These are phyloP conservation scores for Varecia variegata DNA, from an alignment of 2,797 vertebrate genomes.

Conservation along the genomic window DNA sequence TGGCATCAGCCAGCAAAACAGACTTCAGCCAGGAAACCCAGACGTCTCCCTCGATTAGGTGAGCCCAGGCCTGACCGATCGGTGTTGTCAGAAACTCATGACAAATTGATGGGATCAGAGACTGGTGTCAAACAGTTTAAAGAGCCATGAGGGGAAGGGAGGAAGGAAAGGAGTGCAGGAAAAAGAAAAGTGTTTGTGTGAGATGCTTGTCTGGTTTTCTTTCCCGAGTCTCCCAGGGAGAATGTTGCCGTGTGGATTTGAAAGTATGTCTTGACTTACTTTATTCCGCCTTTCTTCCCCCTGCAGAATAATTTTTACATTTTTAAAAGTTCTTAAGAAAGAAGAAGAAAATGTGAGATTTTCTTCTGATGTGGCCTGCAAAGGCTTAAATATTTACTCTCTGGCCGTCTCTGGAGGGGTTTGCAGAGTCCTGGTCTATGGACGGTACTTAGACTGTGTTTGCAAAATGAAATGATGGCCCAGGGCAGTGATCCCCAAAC, in stretches of 20 bases:
- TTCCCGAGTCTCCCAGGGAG: background rate
- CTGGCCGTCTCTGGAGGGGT: background rate
- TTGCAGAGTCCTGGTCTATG: background rate
- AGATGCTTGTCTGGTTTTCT: background rate
- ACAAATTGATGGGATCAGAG: background rate
- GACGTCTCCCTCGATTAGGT: background rate
- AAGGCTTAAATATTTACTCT: background rate
- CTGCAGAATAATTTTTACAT: background rate
- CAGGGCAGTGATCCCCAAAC: background rate
- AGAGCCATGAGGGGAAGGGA: conserved; percentile 19
- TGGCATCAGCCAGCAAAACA: conserved; percentile 56
- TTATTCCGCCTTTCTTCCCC: background rate
- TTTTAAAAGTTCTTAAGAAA: background rate
- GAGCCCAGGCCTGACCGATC: background rate
- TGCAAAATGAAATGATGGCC: background rate
- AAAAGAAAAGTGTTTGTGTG: background rate
- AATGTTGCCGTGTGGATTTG: background rate
- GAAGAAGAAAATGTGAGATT: background rate
- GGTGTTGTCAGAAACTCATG: background rate
- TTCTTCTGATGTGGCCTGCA: background rate
- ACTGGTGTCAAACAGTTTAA: background rate
- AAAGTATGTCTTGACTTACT: background rate
- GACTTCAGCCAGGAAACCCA: conserved; percentile 49
- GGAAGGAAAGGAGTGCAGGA: background rate
- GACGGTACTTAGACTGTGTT: background rate